Base-by-base conservation (phyloP, 30 jellyfish, hydroid and myxozoan genomes). In the Clytia hemisphaerica region DNA sequence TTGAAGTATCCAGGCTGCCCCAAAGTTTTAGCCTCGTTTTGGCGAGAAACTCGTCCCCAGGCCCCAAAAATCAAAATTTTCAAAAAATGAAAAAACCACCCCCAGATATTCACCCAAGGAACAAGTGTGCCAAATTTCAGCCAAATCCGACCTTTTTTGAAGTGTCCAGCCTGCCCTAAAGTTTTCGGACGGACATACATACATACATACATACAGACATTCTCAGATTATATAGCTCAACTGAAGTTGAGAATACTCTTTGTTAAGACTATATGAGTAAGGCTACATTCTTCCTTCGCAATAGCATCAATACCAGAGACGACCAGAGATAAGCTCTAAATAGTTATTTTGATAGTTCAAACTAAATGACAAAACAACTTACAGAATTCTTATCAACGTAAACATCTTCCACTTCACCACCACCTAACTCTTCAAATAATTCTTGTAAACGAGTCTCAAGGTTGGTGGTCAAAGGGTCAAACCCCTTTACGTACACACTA, bases 381-480 rank as follows among this genome's bases (percentile, higher is more conserved):
- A 84, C 95, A 87, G 61, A 67, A 33, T 84, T 85, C 66, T 84
- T 84, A 67, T 84, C 95, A 48, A 84, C 89, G 57, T 84, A 84
- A n/a, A 84, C 57, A 21, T 84, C 95, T 33, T 67, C 27, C n/a
- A 84, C 82, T 4, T 19, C 28, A 21, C 92, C 92, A 18, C 37
- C 44, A 9, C 55, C 37, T 51, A 60, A 75, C 24, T 24, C 50
- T 29, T 66, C 46, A 47, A 84, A 68, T 26, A 16, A 69, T 4
- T 15, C 32, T 45, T 24, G 44, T n/a, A 84, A 73, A 29, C 59
- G 87, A 35, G 45, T 35, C 19, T 84, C 95, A 37, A 84, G 44
- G 36, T 61, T 72, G 0, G 72, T 63, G 18, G 47, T 7, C 7
- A 32, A 69, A 33, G 80, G 61, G 14, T 63, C 61, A 48, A 84